Base-by-base conservation (phyloP, 2,797 vertebrate genomes). In the Gallinago solitaria region DNA sequence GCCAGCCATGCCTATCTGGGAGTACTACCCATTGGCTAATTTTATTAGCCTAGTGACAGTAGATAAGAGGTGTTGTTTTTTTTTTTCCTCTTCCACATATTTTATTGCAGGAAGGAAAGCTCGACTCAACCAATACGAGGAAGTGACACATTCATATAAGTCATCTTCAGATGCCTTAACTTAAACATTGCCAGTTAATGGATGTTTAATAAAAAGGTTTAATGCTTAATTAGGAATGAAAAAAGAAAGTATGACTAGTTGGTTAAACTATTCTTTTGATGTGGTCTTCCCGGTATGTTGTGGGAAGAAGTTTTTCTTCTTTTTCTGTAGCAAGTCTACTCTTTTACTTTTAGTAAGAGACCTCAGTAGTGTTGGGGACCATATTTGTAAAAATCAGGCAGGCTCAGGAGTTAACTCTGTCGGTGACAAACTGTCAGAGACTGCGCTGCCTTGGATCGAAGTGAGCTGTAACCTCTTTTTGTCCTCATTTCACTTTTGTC, bases 101-200 rank as follows among this genome's bases (percentile, higher is more conserved):
- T 97, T 97, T 96, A 95, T 95, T 95, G 86, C 96, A 95, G 96
- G 96, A 97, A 97, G 96, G 94, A 97, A 96, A 96, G 71, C 83
- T 93, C 2, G 0, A 70, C 57, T 94, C 20, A 1, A 86, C 93
- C 78, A 96, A 93, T 95, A 80, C 47, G 1, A 96, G 96, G 96
- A 97, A 96, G 91, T 96, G 96, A 96, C 94, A 96, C 94, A 94
- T 93, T 73, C 83, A 81, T 92, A 95, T 75, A 96, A 96, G 96
- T 97, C 95, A 94, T 90, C 83, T 89, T 95, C 92, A 86, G 88
- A 90, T 96, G 90, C 57, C 41, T 91, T 92, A 93, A 89, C 88
- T 88, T 95, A 96, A 96, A 96, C 95, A 94, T 48, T 88, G 76
- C 45, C 78, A 77, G 86, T 87, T 90, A 96, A 92, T 91, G 95